A percentile compares a stretch with the other conserved stretches of the same genome.
phyloP scores from a whole-genome alignment of 2,888 invertebrate species.

The Amphipyra tragopoginis region DNA sequence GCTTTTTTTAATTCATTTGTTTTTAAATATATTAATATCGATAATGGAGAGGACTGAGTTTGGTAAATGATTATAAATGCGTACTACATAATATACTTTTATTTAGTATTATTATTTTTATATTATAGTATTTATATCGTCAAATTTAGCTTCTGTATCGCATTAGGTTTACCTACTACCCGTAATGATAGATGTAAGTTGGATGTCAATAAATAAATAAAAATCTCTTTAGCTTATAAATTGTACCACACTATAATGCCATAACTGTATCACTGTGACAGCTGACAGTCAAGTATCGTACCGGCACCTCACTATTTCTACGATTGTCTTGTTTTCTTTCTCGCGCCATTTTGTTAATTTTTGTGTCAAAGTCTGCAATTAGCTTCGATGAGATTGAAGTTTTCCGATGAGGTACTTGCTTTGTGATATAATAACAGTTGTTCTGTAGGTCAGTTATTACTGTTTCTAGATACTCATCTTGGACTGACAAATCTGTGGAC shows the following conservation, averaged over 20 bases:
- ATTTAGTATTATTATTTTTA: background rate
- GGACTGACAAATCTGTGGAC: too few species aligned
- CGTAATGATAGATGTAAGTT: too few species aligned
- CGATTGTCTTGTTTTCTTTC: slow-evolving; percentile 22
- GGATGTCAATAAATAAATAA: too few species aligned
- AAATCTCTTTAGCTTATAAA: background rate
- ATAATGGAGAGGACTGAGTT: too few species aligned
- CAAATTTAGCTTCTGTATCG: too few species aligned
- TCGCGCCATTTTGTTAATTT: slow-evolving; percentile 22
- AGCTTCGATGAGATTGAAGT: slow-evolving; percentile 12
- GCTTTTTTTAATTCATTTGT: too few species aligned
- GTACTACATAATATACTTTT: background rate
- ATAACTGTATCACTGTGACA: slow-evolving; percentile 42
- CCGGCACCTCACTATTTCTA: slow-evolving; percentile 14
- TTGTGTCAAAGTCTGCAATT: slow-evolving; percentile 31
- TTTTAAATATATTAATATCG: too few species aligned
- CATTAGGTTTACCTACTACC: too few species aligned
- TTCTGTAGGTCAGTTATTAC: too few species aligned
- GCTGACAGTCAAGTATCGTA: slow-evolving; percentile 1
- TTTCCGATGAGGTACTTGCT: background rate
- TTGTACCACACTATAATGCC: slow-evolving; percentile 22
- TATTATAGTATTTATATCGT: too few species aligned
- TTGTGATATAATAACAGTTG: background rate
- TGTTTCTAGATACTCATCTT: too few species aligned
- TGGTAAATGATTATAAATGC: too few species aligned